A percentile compares a stretch with the other conserved stretches of the same genome.
Evolutionary conservation across 2,113 vertebrate genomes (phyloP).

Genomic region (pig (Sus scrofa)): T2T-Sscrofa CM000814.6:118483501-118484000

Average conservation of each 20-base stretch:
- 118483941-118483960: slow-evolving; percentile 73
- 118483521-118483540: not conserved
- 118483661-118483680: not conserved
- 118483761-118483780: not conserved
- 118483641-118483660: not conserved
- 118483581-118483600: not conserved
- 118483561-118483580: slow-evolving; percentile 30
- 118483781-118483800: not conserved
- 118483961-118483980: slow-evolving; percentile 76
- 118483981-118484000: slow-evolving; percentile 77
- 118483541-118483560: not conserved
- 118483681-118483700: accelerated
- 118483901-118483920: slow-evolving; percentile 62
- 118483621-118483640: not conserved
- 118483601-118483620: not conserved
- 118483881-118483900: slow-evolving; percentile 72
- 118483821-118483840: slow-evolving; percentile 63
- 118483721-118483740: not conserved
- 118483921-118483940: slow-evolving; percentile 82
- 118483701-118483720: not conserved
- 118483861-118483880: slow-evolving; percentile 69
- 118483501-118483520: not conserved
- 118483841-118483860: slow-evolving; percentile 46
- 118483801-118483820: not conserved
- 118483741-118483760: not conserved